Base-by-base conservation (phyloP, 2,888 invertebrate species). In the Drosophila aldrichi region DNA sequence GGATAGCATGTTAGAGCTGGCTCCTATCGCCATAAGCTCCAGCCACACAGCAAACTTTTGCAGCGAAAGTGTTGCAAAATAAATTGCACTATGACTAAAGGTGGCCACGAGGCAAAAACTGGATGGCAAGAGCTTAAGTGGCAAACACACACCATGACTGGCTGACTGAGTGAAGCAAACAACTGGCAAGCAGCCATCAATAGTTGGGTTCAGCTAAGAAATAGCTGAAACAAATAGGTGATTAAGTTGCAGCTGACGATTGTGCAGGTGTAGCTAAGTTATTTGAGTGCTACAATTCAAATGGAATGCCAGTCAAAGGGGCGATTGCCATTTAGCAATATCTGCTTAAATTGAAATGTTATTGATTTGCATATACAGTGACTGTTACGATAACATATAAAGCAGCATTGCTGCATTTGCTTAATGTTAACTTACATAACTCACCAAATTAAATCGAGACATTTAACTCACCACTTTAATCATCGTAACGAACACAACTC, bases 61-160 rank as follows among this genome's bases (percentile, higher is more conserved):
- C 55, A 62, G 77, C 57, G 70, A 80, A 84, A 84, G 83, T 87
- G 83, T 82, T 84, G 80, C 75, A 64, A 80, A 84, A 84, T 87
- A 84, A 84, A 84, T 84, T 78, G 83, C 78, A 69, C 34, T 66
- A 18, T 10, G 48, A 76, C 71, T 75, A 66, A 83, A 77, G 74
- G 79, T 77, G 68, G 71, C 70, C 61, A 12, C 14, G 12, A 16
- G 70, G 74, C 75, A 62, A 65, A 71, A 60, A n/a, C 71, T 55
- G 63, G 46, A 20, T 38, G 18, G 49, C 43, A 69, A 64, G 66
- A 61, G 72, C 77, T 59, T 77, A 77, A 77, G 59, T 60, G 72
- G 22, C 52, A 12, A 10, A 16, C 49, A 34, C 51, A 36, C 51
- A 51, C 34, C 20, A 32, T 12, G 32, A 62, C 44, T 25, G 18